Evolutionary conservation across 1,140 invertebrate genomes (phyloP).

Genomic region (Hypothenemus hampei): DNA sequence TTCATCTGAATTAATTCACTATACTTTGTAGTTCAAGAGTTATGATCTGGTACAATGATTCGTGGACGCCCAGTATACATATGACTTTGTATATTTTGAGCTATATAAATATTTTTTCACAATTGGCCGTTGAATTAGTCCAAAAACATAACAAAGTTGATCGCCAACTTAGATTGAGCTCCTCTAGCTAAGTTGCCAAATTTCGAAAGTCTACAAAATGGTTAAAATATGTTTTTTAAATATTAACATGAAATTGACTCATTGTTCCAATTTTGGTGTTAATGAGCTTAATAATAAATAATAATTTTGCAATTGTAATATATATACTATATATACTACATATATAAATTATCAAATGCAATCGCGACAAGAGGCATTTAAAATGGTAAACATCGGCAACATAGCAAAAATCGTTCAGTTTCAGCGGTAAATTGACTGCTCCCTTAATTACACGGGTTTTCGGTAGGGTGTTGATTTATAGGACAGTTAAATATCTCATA

Average conservation of each 20-base stretch:
- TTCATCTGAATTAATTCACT: no score
- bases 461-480: constrained; percentile 48
- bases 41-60: no score
- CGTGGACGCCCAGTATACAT: no score
- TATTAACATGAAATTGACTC: background rate
- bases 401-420: constrained; percentile 1
- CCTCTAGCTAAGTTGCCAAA: no score
- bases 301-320: background rate
- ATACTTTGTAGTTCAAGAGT: no score
- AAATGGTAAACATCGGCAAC: constrained; percentile 9
- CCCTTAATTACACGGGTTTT: constrained; percentile 45
- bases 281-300: background rate
- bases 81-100: no score
- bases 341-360: background rate
- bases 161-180: no score
- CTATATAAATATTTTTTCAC: no score
- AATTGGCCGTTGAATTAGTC: no score
- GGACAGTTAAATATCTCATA: constrained; percentile 49
- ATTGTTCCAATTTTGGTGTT: background rate
- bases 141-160: no score
- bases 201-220: no score
- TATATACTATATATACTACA: no score
- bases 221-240: background rate
- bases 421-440: constrained; percentile 38
- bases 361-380: background rate